These are phyloP conservation scores for Drosophila funebris DNA, from an alignment of 1,140 invertebrate genomes.

Conservation along the genomic window DNA sequence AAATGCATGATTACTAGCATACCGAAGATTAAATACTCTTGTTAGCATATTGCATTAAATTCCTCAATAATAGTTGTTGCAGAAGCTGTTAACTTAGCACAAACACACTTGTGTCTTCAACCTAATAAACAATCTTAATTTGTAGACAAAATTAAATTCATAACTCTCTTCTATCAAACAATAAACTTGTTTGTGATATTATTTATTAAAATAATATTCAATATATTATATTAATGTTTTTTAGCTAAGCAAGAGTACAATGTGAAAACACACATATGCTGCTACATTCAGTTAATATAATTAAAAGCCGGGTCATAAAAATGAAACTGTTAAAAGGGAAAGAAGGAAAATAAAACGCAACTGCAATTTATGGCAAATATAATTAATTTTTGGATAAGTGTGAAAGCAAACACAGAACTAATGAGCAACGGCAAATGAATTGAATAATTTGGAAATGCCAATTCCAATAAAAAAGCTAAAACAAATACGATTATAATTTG, in stretches of 20 bases:
- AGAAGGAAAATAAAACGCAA: conserved; percentile 33
- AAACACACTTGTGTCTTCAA: too few relatives aligned
- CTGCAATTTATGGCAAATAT: conserved; percentile 37
- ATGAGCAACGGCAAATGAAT: background rate
- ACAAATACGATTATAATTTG: background rate
- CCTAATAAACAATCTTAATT: too few relatives aligned
- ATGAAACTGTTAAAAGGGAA: conserved; percentile 10
- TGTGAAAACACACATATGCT: conserved; percentile 1
- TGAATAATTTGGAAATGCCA: conserved; percentile 1
- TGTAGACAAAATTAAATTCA: too few relatives aligned
- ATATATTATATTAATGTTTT: too few relatives aligned
- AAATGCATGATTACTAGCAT: background rate
- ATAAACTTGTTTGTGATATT: too few relatives aligned
- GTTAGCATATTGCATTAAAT: background rate
- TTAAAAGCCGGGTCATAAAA: conserved; percentile 49
- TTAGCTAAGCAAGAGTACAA: conserved; percentile 15
- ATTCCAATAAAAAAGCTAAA: conserved; percentile 20
- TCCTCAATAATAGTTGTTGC: too few relatives aligned
- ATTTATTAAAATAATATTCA: too few relatives aligned
- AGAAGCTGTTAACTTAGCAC: too few relatives aligned
- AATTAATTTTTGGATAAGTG: conserved; percentile 16
- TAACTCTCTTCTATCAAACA: too few relatives aligned
- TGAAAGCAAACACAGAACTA: conserved; percentile 7
- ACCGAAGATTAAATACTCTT: conserved; percentile 5
- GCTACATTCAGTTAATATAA: conserved; percentile 51